Conservation (phyloP, 2,888 invertebrate species). For the Drosophila yooni region DNA sequence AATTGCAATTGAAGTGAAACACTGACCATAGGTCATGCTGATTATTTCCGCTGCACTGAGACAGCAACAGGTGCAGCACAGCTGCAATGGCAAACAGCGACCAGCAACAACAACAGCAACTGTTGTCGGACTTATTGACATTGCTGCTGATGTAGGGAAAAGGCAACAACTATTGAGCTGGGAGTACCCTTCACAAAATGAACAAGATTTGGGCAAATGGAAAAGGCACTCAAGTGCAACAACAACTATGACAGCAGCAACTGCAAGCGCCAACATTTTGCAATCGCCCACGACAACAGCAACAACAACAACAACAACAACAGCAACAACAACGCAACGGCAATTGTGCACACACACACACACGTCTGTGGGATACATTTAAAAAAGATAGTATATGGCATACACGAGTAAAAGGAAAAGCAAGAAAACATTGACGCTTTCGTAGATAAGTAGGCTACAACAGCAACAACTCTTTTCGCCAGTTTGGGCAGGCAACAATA, state of each 20-base stretch:
- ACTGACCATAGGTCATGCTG: constrained; percentile 24
- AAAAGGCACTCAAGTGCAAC: constrained; percentile 61
- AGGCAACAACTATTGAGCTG: constrained; percentile 5
- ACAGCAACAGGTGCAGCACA: constrained; percentile 26
- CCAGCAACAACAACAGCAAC: constrained; percentile 16
- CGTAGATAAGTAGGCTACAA: constrained; percentile 48
- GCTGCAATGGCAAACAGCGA: constrained; percentile 7
- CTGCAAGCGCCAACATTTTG: constrained; percentile 41
- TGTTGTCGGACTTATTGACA: constrained; percentile 36
- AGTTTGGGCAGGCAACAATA: constrained; percentile 27
- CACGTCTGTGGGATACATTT: constrained; percentile 27
- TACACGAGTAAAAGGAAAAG: constrained; percentile 38
- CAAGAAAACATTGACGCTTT: constrained; percentile 43
- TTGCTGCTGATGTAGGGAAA: constrained; percentile 19
- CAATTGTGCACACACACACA: constrained; percentile 20
- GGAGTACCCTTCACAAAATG: constrained; percentile 43
- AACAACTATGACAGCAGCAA: constrained; percentile 9
- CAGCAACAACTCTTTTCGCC: constrained; percentile 11
- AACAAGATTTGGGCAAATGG: constrained; percentile 30
- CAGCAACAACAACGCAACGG: background rate
- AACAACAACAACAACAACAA: background rate
- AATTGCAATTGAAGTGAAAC: constrained; percentile 47
- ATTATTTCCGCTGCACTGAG: constrained; percentile 31
- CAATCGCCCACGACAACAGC: constrained; percentile 49
- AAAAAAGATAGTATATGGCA: constrained; percentile 23